A percentile compares a stretch with the other conserved stretches of the same genome.
Evolutionary conservation across 2,797 vertebrate genomes (phyloP).

Genomic region (Stomatorhinus walkeri): DNA sequence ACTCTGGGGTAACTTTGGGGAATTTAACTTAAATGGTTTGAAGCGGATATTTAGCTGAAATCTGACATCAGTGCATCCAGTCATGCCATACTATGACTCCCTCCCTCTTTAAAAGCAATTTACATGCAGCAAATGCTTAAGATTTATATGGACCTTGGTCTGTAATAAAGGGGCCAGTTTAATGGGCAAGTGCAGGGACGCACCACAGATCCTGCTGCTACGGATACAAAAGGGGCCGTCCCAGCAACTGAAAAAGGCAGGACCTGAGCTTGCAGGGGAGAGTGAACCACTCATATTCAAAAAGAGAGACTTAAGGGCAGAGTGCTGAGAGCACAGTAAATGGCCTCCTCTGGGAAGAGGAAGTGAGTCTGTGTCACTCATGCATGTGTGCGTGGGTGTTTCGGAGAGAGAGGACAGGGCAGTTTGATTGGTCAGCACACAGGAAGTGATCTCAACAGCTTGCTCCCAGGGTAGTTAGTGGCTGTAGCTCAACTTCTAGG

Average conservation of each 20-base stretch:
- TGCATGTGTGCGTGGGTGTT: neutral
- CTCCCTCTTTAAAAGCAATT: neutral
- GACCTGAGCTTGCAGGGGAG: neutral
- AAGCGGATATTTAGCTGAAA: neutral
- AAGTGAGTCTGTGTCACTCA: neutral
- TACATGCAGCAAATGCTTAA: neutral
- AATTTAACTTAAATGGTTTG: neutral
- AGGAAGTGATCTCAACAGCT: neutral
- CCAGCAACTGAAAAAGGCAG: neutral
- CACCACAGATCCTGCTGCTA: neutral
- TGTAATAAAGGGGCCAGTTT: neutral
- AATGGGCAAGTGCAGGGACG: neutral
- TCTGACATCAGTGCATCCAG: neutral
- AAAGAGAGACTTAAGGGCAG: neutral
- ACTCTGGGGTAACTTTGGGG: neutral
- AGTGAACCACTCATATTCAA: neutral
- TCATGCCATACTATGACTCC: neutral
- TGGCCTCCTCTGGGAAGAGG: neutral
- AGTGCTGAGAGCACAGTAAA: neutral
- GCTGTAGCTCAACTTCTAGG: neutral
- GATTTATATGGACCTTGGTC: neutral
- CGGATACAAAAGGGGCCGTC: conserved; percentile 7
- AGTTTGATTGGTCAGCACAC: neutral
- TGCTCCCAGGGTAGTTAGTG: neutral
- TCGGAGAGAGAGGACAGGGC: neutral